Base-by-base conservation (phyloP, 1,140 invertebrate species). In the Trypoxylus dichotomus region DNA sequence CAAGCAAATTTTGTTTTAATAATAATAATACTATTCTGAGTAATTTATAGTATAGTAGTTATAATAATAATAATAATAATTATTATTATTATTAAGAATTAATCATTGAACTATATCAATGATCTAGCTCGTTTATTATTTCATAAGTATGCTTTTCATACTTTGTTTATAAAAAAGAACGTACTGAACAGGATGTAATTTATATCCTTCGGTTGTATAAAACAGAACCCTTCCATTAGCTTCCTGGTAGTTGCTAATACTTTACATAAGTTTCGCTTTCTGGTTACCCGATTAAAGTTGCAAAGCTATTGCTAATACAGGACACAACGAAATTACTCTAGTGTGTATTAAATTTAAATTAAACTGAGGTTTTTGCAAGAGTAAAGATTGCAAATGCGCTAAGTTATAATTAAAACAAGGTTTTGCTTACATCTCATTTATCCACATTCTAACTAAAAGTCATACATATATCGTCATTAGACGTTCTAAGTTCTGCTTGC, bases 391-490 rank as follows among this genome's bases (percentile, higher is more conserved):
- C 19, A 54, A 54, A 54, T n/a, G 47, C 47, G 47, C n/a, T 54
- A 54, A 54, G 47, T 54, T 54, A n/a, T 54, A 54, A 54, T 54
- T 54, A 54, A n/a, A 54, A 54, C 47, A n/a, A 54, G 47, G 47
- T 54, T 54, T 32, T n/a, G 47, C 47, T 54, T 19, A 19, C 11
- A 54, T 54, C 3, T 54, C 11, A 54, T 54, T 15, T 54, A 19
- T n/a, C 5, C 15, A 54, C 15, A 15, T n/a, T n/a, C 15, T 54
- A 54, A 54, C n/a, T 54, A 19, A 19, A 54, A 54, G 47, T n/a
- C 11, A 19, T 54, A 54, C 15, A n/a, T n/a, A n/a, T n/a, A n/a
- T 54, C 47, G 15, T 54, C 47, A 54, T 54, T 54, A 54, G 47
- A 3, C 15, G 15, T 54, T 5, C 3, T 54, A n/a, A 54, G n/a